These are phyloP conservation scores for Scotopteryx bipunctaria DNA, from an alignment of 2,888 invertebrate species.

Conservation along the genomic window DNA sequence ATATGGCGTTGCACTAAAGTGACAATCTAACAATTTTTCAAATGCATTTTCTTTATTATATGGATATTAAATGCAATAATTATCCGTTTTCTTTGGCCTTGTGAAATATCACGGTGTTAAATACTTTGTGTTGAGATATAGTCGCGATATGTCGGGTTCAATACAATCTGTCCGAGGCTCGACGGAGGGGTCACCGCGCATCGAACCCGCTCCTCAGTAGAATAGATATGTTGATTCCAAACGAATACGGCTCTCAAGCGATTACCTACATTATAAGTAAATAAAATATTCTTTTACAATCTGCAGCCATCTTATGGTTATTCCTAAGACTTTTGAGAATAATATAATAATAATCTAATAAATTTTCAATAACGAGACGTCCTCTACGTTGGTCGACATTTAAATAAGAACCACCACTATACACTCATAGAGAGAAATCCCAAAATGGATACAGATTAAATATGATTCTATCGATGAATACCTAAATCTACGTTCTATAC, in stretches of 20 bases:
- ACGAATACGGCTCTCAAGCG: conserved; percentile 69
- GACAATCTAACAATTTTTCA: conserved; percentile 31
- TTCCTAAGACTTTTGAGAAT: conserved; percentile 77
- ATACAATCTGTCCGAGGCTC: conserved; percentile 7
- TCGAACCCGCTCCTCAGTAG: conserved; percentile 52
- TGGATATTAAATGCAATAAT: conserved; percentile 67
- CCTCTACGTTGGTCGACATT: conserved; percentile 83
- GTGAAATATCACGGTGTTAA: conserved; percentile 79
- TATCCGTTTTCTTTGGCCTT: conserved; percentile 77
- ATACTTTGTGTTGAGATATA: conserved; percentile 65
- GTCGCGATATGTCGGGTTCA: conserved; percentile 76
- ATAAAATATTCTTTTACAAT: conserved; percentile 79
- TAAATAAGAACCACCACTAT: conserved; percentile 82
- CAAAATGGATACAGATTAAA: conserved; percentile 81
- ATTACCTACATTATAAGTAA: conserved; percentile 78
- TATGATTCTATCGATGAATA: conserved; percentile 81
- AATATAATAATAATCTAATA: conserved; percentile 79
- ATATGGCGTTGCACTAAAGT: conserved; percentile 59
- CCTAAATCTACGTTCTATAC: conserved; percentile 78
- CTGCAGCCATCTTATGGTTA: conserved; percentile 82
- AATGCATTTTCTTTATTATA: conserved; percentile 39
- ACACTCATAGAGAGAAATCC: conserved; percentile 83
- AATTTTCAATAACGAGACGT: conserved; percentile 81
- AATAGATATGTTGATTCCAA: conserved; percentile 70
- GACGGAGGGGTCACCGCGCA: too few species aligned